Evolutionary conservation across 2,888 invertebrate genomes (phyloP).

Genomic region (Endotricha flammealis): DNA sequence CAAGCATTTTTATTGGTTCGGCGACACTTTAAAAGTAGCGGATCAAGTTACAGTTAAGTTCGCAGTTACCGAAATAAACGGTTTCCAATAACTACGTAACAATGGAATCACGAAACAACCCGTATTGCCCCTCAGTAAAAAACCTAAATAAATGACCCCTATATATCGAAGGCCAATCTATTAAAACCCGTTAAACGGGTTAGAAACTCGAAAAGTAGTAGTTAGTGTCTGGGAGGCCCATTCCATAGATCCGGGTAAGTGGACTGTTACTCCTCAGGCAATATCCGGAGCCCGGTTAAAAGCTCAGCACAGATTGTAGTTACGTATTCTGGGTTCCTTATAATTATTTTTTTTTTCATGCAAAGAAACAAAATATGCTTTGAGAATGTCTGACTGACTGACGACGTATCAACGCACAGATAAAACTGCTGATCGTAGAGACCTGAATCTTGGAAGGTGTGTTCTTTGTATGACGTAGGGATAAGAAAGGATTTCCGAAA

Average conservation of each 20-base stretch:
- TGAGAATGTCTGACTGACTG: too few relatives aligned
- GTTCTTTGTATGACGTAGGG: too few relatives aligned
- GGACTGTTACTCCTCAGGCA: constrained; percentile 59
- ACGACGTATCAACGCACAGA: too few relatives aligned
- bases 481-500: too few relatives aligned
- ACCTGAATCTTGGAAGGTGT: too few relatives aligned
- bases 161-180: constrained; percentile 53
- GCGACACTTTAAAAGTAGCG: not conserved
- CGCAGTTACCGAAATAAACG: constrained; percentile 8
- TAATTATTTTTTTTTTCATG: too few relatives aligned
- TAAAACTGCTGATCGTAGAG: too few relatives aligned
- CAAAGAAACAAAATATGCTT: too few relatives aligned
- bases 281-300: constrained; percentile 63
- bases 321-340: too few relatives aligned
- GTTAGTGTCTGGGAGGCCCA: constrained; percentile 54
- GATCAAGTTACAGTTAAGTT: not conserved
- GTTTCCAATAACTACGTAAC: constrained; percentile 11
- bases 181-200: constrained; percentile 60
- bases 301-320: too few relatives aligned
- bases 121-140: constrained; percentile 20
- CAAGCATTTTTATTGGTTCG: too few relatives aligned
- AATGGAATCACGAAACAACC: constrained; percentile 19
- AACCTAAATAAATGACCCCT: constrained; percentile 38
- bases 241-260: constrained; percentile 65
- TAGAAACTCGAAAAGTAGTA: constrained; percentile 57